Evolutionary conservation across 1,140 invertebrate species (phyloP).

Genomic region (Colletes gigas): DNA sequence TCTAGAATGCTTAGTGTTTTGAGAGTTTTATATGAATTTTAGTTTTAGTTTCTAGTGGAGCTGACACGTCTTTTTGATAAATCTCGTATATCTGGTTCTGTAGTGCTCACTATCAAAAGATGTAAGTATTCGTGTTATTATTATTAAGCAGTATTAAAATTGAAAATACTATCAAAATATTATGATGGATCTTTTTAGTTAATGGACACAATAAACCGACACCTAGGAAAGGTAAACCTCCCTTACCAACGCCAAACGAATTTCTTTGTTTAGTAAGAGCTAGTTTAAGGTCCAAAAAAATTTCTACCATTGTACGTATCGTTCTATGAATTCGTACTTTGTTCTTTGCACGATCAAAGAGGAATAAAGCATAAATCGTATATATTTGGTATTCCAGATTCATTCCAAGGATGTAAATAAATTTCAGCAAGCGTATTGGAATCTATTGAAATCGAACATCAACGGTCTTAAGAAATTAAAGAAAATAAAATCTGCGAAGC

Average conservation of each 20-base stretch:
- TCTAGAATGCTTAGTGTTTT: conserved; percentile 44
- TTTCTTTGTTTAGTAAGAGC: conserved; percentile 89
- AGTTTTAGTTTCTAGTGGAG: conserved; percentile 85
- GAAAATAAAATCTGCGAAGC: conserved; percentile 87
- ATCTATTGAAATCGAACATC: conserved; percentile 91
- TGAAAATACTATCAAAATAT: neutral
- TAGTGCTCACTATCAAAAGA: conserved; percentile 86
- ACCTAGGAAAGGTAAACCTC: conserved; percentile 83
- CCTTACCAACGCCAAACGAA: conserved; percentile 83
- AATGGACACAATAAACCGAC: conserved; percentile 88
- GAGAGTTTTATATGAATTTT: conserved; percentile 43
- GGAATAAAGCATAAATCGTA: neutral
- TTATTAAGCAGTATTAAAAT: neutral
- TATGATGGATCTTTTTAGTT: conserved; percentile 81
- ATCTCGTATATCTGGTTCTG: conserved; percentile 83
- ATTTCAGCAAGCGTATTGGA: conserved; percentile 92
- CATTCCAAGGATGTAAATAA: conserved; percentile 91
- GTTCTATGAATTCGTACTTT: neutral
- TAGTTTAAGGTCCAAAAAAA: conserved; percentile 87
- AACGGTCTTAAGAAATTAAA: conserved; percentile 93
- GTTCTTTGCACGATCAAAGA: neutral
- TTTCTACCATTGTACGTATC: conserved; percentile 87
- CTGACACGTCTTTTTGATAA: conserved; percentile 86
- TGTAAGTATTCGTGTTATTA: conserved; percentile 81
- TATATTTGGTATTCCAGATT: conserved; percentile 80